Evolutionary conservation across 2,797 vertebrate species (phyloP), one percentile per base, ranked within the genome.

Genomic region (Gambusia yucatana): DNA sequence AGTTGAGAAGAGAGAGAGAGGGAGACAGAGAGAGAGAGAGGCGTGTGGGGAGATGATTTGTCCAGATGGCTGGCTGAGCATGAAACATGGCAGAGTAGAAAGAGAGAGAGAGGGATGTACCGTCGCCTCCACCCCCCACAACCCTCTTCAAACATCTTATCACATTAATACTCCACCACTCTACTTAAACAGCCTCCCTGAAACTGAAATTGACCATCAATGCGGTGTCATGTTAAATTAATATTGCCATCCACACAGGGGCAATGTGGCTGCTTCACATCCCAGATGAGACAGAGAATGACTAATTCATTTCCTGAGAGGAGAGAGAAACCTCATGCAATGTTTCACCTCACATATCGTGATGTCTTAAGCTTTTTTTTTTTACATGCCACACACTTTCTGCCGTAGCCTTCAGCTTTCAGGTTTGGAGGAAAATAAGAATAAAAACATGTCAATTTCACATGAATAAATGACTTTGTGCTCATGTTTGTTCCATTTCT

Each of bases 31-130:
- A 83, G 95, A 96, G 78, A 95, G 95, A 96, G 75, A 83, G 95
- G 92, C 93, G 94, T 94, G 96, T 93, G 92, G 89, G 87, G 96
- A 96, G 93, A 86, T 93, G 95, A 95, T 97, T 90, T 95, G 96
- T 96, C 94, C 95, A 97, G 96, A 97, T 96, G 97, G 96, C 95
- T 97, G 93, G 95, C 96, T 95, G 96, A 93, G 96, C 95, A 97
- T 96, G 91, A 97, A 97, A 97, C 97, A 96, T 96, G 96, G 96
- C 96, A 96, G 97, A 96, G 94, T 91, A 95, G 92, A 96, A 94
- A 28, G 36, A 96, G 94, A 96, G 39, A 69, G 65, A 69, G 65
- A n/a, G 39, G 33, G 63, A 67, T 93, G 94, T 93, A 95, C n/a
- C 9, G 16, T 10, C 55, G n/a, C 73, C 50, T n/a, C 72, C 94